Conservation (phyloP, 2,888 invertebrate genomes). For the Ophioninae sp. region DNA sequence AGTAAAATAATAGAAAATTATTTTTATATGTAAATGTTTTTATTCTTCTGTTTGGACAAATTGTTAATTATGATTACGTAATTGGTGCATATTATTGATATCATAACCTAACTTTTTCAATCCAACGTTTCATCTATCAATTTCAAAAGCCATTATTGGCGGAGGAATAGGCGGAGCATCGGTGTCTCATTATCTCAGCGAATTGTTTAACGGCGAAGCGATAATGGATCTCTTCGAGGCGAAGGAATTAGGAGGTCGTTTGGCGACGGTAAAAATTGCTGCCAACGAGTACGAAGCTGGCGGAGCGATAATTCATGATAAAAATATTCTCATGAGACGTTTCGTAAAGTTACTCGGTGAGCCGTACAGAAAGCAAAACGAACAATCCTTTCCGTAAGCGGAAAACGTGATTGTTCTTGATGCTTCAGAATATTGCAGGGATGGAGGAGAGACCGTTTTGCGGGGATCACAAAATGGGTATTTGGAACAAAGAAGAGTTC, state of each 20-base stretch:
- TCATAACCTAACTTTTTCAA: no score
- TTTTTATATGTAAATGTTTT: background rate
- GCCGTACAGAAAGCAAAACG: conserved; percentile 31
- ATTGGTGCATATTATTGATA: background rate
- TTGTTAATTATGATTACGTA: background rate
- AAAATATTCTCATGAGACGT: conserved; percentile 83
- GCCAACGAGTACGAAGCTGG: conserved; percentile 83
- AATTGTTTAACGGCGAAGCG: conserved; percentile 78
- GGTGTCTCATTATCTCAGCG: conserved; percentile 82
- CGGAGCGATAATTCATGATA: conserved; percentile 84
- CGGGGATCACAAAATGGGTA: conserved; percentile 74
- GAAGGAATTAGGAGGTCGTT: conserved; percentile 83
- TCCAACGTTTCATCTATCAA: conserved; percentile 1
- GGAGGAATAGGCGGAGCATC: conserved; percentile 85
- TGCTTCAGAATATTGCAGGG: conserved; percentile 69
- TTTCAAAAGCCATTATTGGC: conserved; percentile 83
- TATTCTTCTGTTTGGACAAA: background rate
- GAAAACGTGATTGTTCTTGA: conserved; percentile 35
- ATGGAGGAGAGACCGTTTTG: conserved; percentile 71
- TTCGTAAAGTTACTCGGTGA: conserved; percentile 83
- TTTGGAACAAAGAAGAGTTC: conserved; percentile 83
- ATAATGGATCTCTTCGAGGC: conserved; percentile 83
- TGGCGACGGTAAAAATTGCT: conserved; percentile 81
- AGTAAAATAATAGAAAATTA: background rate
- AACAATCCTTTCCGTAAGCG: conserved; percentile 24